phyloP scores from a whole-genome alignment of 2,888 invertebrate genomes.

The Caenorhabditis sinica region DNA sequence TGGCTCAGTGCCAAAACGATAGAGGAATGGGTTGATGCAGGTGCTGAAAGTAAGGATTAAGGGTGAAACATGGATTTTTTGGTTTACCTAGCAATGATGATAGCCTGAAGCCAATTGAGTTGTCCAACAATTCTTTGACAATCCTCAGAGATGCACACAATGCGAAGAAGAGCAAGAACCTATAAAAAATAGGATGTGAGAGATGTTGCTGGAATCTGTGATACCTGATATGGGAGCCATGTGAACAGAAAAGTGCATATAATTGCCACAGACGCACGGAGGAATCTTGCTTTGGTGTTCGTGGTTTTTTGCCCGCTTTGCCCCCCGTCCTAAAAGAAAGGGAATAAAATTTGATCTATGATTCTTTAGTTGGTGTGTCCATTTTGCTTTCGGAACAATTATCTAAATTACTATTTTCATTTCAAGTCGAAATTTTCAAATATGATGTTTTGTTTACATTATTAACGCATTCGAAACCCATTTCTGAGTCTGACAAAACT shows the following conservation, averaged over 20 bases:
- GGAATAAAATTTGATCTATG: not conserved
- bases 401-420: not conserved
- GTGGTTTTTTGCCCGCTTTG: constrained; percentile 61
- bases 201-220: too few species aligned
- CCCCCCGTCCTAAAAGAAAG: constrained; percentile 65
- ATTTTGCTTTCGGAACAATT: not conserved
- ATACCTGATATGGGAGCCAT: constrained; percentile 79
- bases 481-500: not conserved
- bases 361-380: not conserved
- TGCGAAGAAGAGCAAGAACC: constrained; percentile 78
- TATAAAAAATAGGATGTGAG: constrained; percentile 17
- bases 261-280: constrained; percentile 77
- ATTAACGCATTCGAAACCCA: not conserved
- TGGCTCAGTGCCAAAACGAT: constrained; percentile 72
- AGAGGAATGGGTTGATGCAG: constrained; percentile 78
- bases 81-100: constrained; percentile 78
- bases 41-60: constrained; percentile 64
- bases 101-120: constrained; percentile 80
- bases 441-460: not conserved
- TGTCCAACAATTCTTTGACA: constrained; percentile 72
- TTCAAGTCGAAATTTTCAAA: not conserved
- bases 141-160: constrained; percentile 74
- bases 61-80: not conserved
- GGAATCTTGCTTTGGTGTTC: constrained; percentile 75
- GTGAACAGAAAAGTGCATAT: constrained; percentile 79